Base-by-base conservation (phyloP, 2,797 vertebrate genomes). In the Pterois miles region DNA sequence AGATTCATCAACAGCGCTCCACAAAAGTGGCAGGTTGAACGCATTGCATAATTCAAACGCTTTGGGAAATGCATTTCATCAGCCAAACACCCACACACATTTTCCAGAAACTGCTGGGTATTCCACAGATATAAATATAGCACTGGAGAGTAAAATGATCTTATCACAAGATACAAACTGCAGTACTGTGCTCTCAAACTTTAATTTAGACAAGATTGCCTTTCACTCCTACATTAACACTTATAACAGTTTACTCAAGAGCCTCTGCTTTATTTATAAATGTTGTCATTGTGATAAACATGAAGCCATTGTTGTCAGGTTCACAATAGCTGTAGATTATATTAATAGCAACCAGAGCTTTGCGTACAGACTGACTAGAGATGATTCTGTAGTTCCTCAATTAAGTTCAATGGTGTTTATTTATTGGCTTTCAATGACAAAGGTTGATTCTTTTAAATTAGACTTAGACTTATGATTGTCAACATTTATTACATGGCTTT, bases 31-130 rank as follows among this genome's bases (percentile, higher is more conserved):
- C 77, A 86, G 86, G 75, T 82, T 71, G 83, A 83, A 81, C 56
- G 14, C 20, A 53, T 50, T 89, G 62, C 63, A 87, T 90, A 70
- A 90, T 78, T 88, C 65, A 80, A 52, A 71, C 27, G 65, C 71
- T 76, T 71, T 78, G 66, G 78, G 84, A 86, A 90, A 88, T 67
- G 65, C 52, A 69, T 79, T 80, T 81, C 70, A 79, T 69, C 58
- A 75, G 63, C 83, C 73, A 79, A 68, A 88, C 89, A 71, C 91
- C 92, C 91, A 93, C 93, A 69, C 82, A 48, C 63, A 54, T 14
- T 86, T 83, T 89, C 63, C 65, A 78, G 77, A 87, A 89, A 76
- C 80, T 74, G 80, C 72, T 66, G 74, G 60, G 60, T 76, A 57
- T 76, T 86, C 74, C 82, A 58, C 63, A 38, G 46, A 78, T 22